phyloP scores from a whole-genome alignment of 2,797 vertebrate species.

The Lophura swinhoii region DNA sequence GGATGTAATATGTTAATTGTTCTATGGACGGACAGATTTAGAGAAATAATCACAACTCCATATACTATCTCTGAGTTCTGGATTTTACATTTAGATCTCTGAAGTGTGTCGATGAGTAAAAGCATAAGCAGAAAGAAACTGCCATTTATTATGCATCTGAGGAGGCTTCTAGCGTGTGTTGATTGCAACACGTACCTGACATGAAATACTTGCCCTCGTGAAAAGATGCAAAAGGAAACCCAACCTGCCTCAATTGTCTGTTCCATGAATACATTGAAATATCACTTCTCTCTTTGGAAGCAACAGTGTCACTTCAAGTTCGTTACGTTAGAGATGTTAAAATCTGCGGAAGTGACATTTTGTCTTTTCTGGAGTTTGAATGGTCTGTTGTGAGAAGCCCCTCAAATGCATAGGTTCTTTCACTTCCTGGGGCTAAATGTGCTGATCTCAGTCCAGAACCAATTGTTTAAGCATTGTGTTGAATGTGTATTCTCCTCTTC shows the following conservation, averaged over 20 bases:
- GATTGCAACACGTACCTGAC: neutral
- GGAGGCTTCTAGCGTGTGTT: conserved; percentile 19
- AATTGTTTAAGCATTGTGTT: conserved; percentile 18
- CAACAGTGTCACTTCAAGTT: neutral
- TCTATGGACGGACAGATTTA: conserved; percentile 48
- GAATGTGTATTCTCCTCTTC: neutral
- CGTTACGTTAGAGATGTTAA: neutral
- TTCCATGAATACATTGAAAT: neutral
- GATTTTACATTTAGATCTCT: conserved; percentile 55
- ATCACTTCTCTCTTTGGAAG: neutral
- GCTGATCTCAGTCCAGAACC: conserved; percentile 40
- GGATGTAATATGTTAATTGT: conserved; percentile 6
- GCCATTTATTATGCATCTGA: conserved; percentile 57
- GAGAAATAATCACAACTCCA: conserved; percentile 26
- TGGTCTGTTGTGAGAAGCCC: conserved; percentile 1
- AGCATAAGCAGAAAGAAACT: conserved; percentile 29
- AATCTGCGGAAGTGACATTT: neutral
- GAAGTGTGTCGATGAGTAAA: conserved; percentile 6
- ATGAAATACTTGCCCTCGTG: neutral
- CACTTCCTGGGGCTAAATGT: conserved; percentile 44
- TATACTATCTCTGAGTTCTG: conserved; percentile 20
- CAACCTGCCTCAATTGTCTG: neutral
- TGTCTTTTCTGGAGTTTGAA: neutral
- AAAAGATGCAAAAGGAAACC: neutral
- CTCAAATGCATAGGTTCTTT: conserved; percentile 50